Evolutionary conservation across 2,797 vertebrate genomes (phyloP).

Genomic region (Erpetoichthys calabaricus): DNA sequence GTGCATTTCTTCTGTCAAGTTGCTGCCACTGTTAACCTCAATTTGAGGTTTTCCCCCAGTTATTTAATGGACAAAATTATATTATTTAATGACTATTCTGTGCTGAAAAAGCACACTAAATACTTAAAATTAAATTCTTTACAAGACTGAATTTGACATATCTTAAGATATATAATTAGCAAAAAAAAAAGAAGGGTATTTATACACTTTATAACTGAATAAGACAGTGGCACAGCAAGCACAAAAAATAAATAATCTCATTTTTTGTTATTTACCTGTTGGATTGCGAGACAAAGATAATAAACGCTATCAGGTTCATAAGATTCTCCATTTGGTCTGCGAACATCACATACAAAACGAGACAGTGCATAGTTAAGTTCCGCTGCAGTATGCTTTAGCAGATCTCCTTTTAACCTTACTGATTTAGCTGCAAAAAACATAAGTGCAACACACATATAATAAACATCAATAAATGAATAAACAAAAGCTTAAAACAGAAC

Average conservation of each 20-base stretch:
- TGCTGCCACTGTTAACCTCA: no score
- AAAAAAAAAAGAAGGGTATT: neutral
- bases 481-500: no score
- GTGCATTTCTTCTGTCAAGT: no score
- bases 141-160: no score
- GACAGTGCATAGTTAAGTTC: conserved; percentile 71
- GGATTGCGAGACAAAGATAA: conserved; percentile 94
- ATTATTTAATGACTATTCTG: no score
- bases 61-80: no score
- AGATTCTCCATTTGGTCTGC: conserved; percentile 73
- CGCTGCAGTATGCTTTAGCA: conserved; percentile 63
- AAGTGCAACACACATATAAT: conserved; percentile 15
- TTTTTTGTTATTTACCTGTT: conserved; percentile 65
- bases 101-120: no score
- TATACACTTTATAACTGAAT: neutral
- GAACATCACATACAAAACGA: conserved; percentile 76
- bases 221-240: neutral
- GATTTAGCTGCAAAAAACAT: conserved; percentile 48
- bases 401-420: conserved; percentile 64
- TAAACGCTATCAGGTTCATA: conserved; percentile 93
- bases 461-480: neutral
- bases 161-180: no score
- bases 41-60: no score
- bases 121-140: no score
- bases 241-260: neutral